Percentiles rank a stretch among this genome's conserved stretches.
phyloP scores from a whole-genome alignment of 2,797 vertebrate species.

The Pterois miles region DNA sequence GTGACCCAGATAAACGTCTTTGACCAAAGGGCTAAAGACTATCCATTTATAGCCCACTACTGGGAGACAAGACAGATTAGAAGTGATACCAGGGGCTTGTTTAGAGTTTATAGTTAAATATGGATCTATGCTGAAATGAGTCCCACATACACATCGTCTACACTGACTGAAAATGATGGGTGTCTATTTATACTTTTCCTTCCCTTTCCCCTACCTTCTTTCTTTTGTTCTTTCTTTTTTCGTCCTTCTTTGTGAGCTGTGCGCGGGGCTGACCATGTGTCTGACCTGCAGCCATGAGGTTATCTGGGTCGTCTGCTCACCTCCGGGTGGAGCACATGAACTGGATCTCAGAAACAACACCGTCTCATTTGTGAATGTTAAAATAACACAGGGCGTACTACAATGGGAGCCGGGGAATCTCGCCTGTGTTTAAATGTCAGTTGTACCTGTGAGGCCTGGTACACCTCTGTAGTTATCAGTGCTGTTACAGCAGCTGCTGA shows the following conservation, averaged over 20 bases:
- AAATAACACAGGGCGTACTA: constrained; percentile 22
- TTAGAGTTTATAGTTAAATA: constrained; percentile 32
- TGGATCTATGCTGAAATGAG: constrained; percentile 10
- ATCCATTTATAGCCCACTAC: constrained; percentile 15
- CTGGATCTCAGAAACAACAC: constrained; percentile 7
- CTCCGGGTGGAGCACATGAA: constrained; percentile 16
- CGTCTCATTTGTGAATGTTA: constrained; percentile 26
- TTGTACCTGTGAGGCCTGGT: constrained; percentile 34
- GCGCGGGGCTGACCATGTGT: constrained; percentile 2
- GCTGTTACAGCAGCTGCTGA: neutral
- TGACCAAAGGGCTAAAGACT: constrained; percentile 21
- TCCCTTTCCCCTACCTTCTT: neutral
- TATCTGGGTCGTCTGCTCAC: constrained; percentile 38
- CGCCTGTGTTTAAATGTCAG: constrained; percentile 42
- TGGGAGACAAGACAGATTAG: constrained; percentile 29
- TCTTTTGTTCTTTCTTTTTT: too few species aligned
- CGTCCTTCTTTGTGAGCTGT: neutral
- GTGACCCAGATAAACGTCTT: constrained; percentile 38
- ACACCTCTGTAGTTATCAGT: neutral
- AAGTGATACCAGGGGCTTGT: constrained; percentile 42
- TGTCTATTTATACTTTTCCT: neutral
- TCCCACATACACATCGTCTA: neutral
- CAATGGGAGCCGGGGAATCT: neutral
- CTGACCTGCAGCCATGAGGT: constrained; percentile 40
- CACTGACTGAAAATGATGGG: neutral